phyloP scores from a whole-genome alignment of 2,888 invertebrate genomes.

The Melinaea marsaeus region DNA sequence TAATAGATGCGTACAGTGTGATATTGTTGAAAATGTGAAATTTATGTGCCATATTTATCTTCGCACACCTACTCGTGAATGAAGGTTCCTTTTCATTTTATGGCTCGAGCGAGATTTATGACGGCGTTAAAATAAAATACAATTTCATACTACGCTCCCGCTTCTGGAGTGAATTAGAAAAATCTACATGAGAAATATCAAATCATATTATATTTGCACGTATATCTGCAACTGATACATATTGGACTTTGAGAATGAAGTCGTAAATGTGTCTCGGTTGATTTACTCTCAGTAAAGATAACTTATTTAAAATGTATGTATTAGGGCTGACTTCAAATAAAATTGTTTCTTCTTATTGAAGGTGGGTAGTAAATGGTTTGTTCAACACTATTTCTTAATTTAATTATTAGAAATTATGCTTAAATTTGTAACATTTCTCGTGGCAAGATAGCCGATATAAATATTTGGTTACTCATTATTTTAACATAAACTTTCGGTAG shows the following conservation, averaged over 20 bases:
- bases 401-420: no score
- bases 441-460: no score
- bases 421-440: no score
- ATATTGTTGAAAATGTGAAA: conserved; percentile 52
- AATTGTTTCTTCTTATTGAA: no score
- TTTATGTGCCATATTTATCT: conserved; percentile 51
- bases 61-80: conserved; percentile 48
- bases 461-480: no score
- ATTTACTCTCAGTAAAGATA: no score
- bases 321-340: no score
- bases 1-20: conserved; percentile 34
- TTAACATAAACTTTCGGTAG: no score
- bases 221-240: conserved; percentile 37
- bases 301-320: no score
- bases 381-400: no score
- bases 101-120: conserved; percentile 65
- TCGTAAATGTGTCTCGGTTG: no score
- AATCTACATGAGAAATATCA: conserved; percentile 53
- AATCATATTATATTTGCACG: conserved; percentile 37
- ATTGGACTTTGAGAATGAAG: background rate
- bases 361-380: no score
- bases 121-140: conserved; percentile 69
- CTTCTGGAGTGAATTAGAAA: conserved; percentile 58
- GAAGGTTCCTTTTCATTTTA: conserved; percentile 58
- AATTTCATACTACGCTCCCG: conserved; percentile 60